Base-by-base conservation (phyloP, 2,888 invertebrate genomes). In the Biston stratarius region DNA sequence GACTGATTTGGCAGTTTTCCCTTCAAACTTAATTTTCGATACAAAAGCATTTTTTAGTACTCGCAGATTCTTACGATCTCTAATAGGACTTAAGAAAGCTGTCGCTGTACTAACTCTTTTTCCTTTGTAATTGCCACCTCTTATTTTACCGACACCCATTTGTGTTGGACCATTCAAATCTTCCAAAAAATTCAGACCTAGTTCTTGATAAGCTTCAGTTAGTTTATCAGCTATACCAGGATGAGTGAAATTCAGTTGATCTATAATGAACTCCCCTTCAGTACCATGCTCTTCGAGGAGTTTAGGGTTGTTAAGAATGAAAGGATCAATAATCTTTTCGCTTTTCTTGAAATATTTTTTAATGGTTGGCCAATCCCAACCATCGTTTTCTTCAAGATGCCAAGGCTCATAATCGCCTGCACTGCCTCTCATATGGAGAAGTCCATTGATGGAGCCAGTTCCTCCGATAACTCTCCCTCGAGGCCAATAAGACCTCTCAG, bases 21-120 rank as follows among this genome's bases (percentile, higher is more conserved):
- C 77, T 61, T 88, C 83, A 65, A 89, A 81, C 15, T 79, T 74
- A 55, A 89, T 73, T 70, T 82, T 70, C 38, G 77, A 78, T 0
- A 78, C 90, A 66, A 83, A 87, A 0, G 90, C 74, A 38, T 88
- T 79, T 71, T 92, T 94, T 49, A 91, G 76, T 12, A 93, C 78
- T 63, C 79, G 86, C 38, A 94, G 81, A 76, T 93, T 93, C 15
- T 81, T 75, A 10, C 91, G 83, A 61, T 87, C 77, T 61, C 77
- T 79, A 2, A 85, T 79, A 36, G 87, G 83, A 67, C 83, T 89
- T 6, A 93, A 73, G 67, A 92, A 95, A 5, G 95, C 94, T 58
- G 94, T 95, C 0, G 94, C 93, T 11, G 95, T 94, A 76, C 95
- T 95, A 11, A 95, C 95, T 74, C 95, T 84, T 68, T 85, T 90